phyloP scores from a whole-genome alignment of 2,888 invertebrate species.

The Seira ritae region DNA sequence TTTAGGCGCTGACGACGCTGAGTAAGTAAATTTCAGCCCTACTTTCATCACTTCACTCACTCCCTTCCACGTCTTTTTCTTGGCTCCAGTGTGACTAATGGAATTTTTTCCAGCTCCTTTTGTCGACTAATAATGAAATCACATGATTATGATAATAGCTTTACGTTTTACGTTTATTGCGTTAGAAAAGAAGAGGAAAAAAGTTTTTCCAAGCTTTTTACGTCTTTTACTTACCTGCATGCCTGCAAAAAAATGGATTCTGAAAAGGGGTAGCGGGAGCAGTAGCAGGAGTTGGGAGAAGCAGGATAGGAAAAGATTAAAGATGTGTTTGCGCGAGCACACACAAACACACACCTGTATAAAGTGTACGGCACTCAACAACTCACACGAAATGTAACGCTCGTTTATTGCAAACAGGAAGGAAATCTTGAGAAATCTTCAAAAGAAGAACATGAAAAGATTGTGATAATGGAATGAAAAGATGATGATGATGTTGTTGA shows the following conservation, averaged over 20 bases:
- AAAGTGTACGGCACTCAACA: too few species aligned
- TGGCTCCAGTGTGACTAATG: constrained; percentile 61
- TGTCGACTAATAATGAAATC: constrained; percentile 42
- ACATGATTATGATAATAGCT: constrained; percentile 47
- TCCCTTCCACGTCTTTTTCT: too few species aligned
- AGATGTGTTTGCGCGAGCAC: constrained; percentile 3
- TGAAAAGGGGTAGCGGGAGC: too few species aligned
- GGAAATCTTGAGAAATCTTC: constrained; percentile 48
- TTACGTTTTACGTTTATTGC: not conserved
- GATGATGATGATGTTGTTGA: constrained; percentile 37
- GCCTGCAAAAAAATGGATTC: too few species aligned
- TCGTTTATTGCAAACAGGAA: constrained; percentile 47
- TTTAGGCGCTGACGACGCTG: too few species aligned
- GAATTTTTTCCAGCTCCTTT: constrained; percentile 38
- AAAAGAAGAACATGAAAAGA: not conserved
- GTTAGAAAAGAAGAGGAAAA: too few species aligned
- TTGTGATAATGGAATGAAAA: constrained; percentile 54
- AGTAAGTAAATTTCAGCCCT: too few species aligned
- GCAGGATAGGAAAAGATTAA: not conserved
- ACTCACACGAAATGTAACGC: too few species aligned
- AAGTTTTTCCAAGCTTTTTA: too few species aligned
- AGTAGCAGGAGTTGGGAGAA: too few species aligned
- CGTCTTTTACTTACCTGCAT: too few species aligned
- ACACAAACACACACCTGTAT: constrained; percentile 7
- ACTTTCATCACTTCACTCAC: too few species aligned